Evolutionary conservation across 1,140 invertebrate species (phyloP).

Genomic region (Paraescarpia echinospica): DNA sequence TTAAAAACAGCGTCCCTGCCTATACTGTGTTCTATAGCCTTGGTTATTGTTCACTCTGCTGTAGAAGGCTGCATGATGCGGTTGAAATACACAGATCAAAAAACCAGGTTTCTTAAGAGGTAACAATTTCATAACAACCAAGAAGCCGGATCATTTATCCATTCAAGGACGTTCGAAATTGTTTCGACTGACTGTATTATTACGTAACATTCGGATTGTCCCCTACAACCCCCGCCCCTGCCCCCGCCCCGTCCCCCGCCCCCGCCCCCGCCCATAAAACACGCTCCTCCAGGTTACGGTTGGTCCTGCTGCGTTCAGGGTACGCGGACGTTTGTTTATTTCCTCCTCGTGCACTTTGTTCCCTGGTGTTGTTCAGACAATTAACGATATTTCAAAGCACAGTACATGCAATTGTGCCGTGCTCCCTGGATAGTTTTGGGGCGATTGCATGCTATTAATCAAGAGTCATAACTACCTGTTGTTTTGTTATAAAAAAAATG

Average conservation of each 20-base stretch:
- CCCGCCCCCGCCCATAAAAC: too few relatives aligned
- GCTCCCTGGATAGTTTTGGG: neutral
- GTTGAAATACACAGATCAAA: too few relatives aligned
- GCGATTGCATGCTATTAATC: neutral
- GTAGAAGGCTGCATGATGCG: too few relatives aligned
- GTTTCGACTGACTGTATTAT: neutral
- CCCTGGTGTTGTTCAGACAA: neutral
- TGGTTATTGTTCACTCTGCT: too few relatives aligned
- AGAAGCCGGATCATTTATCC: too few relatives aligned
- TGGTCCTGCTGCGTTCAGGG: neutral
- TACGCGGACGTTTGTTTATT: neutral
- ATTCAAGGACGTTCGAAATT: too few relatives aligned
- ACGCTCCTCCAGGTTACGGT: neutral
- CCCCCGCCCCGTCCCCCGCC: too few relatives aligned
- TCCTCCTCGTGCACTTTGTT: neutral
- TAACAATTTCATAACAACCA: too few relatives aligned
- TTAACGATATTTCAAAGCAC: neutral
- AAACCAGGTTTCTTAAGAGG: too few relatives aligned
- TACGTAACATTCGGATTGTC: neutral
- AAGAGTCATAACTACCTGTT: neutral
- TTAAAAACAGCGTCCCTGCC: too few relatives aligned
- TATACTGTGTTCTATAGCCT: too few relatives aligned
- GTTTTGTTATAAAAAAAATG: neutral
- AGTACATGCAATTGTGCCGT: neutral
- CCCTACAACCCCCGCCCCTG: too few relatives aligned